Percentiles rank a stretch among this genome's conserved stretches.
Evolutionary conservation across 2,797 vertebrate species (phyloP).

Genomic region (Gila robusta): DNA sequence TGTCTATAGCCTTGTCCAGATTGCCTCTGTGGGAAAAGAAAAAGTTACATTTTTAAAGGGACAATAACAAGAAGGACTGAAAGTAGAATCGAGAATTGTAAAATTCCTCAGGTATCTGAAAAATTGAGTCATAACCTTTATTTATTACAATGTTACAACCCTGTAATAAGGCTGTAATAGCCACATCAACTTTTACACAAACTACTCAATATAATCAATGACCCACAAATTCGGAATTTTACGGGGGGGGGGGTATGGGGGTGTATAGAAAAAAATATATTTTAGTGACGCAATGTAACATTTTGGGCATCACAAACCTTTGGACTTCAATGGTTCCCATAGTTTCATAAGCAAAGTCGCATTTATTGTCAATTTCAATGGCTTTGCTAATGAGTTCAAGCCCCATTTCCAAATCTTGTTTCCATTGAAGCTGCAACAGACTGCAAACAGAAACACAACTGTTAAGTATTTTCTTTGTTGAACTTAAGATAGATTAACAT

Average conservation of each 20-base stretch:
- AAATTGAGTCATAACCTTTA: not conserved
- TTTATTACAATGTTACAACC: not conserved
- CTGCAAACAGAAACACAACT: constrained; percentile 69
- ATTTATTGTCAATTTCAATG: constrained; percentile 99
- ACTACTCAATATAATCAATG: not conserved
- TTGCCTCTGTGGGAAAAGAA: constrained; percentile 86
- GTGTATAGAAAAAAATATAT: not conserved
- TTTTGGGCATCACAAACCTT: constrained; percentile 78
- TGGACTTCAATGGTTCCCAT: constrained; percentile 99
- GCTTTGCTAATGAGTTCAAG: constrained; percentile 98
- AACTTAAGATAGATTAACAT: not conserved
- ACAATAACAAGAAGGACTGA: too few relatives aligned
- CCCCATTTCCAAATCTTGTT: constrained; percentile 96
- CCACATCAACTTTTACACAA: too few relatives aligned
- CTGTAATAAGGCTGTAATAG: not conserved
- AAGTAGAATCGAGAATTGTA: too few relatives aligned
- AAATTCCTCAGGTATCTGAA: too few relatives aligned
- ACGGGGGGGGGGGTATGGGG: too few relatives aligned
- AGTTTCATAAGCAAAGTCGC: constrained; percentile 99
- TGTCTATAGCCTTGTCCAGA: constrained; percentile 98
- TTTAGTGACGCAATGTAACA: not conserved
- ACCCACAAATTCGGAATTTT: not conserved
- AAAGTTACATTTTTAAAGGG: constrained; percentile 13
- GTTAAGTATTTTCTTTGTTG: not conserved
- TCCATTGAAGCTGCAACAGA: constrained; percentile 99